Base-by-base conservation (phyloP, 2,888 invertebrate genomes). In the Pandemis heparana region DNA sequence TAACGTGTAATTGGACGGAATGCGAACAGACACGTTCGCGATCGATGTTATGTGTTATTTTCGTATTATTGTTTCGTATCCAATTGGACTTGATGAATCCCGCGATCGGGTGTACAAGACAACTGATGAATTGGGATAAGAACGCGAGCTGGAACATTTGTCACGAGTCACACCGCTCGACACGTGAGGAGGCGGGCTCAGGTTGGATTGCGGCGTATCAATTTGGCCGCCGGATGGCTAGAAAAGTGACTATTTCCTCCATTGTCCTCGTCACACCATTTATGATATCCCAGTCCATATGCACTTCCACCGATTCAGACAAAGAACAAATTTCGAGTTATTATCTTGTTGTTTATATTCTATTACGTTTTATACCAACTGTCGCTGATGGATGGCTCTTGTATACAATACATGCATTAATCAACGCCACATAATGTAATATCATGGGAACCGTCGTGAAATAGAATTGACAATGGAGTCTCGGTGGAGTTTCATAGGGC, bases 181-280 rank as follows among this genome's bases (percentile, higher is more conserved):
- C 81, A 81, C 81, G 79, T 77, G 79, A 81, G 74, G 78, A 84
- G 81, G 80, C 80, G 82, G 79, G 76, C 76, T 79, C 80, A 78
- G 81, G 81, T 80, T 80, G 78, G 77, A 60, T 73, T 74, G 69
- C 65, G 64, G 79, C 76, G 81, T 85, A 82, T 86, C 88, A 89
- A 89, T 89, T 89, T 87, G 84, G 81, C 75, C 76, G 78, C 86
- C 86, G 87, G 89, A 89, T 87, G 86, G 77, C 78, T 83, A 82
- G 80, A 85, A 86, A 89, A 88, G 87, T 88, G 87, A 85, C 87
- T 81, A 87, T 87, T 89, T 90, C 90, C 90, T 89, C 77, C 82
- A 77, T 66, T 73, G 73, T 68, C 63, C 69, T 73, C 71, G 51
- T 51, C 18, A 12, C 51, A 59, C 65, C 70, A 43, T 60, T 70